These are phyloP conservation scores for Astreopora myriophthalma DNA, from an alignment of 64 coral and sea anemone genomes.

Conservation along the genomic window DNA sequence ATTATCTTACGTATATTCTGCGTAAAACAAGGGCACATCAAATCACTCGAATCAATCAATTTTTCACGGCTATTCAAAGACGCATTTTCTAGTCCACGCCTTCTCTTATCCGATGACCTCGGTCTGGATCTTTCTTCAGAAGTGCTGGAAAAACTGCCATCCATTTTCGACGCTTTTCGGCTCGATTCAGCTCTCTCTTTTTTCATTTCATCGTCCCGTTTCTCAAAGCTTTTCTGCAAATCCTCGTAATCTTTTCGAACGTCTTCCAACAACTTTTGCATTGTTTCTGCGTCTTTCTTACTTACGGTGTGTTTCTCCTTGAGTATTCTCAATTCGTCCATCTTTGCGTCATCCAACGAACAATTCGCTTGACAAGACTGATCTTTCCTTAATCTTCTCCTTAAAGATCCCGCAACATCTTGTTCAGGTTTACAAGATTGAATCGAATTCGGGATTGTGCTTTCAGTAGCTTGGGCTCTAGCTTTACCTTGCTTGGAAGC, in stretches of 20 bases:
- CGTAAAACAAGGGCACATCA: neutral
- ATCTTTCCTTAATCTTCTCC: neutral
- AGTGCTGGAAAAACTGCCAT: neutral
- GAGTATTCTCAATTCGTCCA: neutral
- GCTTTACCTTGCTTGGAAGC: no score
- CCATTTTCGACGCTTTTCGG: constrained; percentile 2
- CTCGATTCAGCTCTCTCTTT: neutral
- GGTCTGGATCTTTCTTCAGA: neutral
- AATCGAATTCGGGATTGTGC: neutral
- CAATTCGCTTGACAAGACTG: neutral
- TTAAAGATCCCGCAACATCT: neutral
- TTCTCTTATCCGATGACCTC: neutral
- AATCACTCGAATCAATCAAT: neutral
- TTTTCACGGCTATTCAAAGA: neutral
- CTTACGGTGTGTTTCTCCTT: constrained; percentile 18
- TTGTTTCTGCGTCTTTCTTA: constrained; percentile 26
- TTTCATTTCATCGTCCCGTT: neutral
- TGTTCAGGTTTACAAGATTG: neutral
- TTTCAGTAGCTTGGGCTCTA: no score
- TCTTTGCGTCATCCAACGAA: neutral
- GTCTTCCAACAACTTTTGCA: constrained; percentile 32
- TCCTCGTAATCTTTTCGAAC: constrained; percentile 32
- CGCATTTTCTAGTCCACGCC: neutral
- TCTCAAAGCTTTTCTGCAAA: constrained; percentile 32
- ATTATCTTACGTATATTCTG: constrained; percentile 18